These are phyloP conservation scores for Crypturellus tataupa DNA, from an alignment of 2,797 vertebrate species.

Conservation along the genomic window DNA sequence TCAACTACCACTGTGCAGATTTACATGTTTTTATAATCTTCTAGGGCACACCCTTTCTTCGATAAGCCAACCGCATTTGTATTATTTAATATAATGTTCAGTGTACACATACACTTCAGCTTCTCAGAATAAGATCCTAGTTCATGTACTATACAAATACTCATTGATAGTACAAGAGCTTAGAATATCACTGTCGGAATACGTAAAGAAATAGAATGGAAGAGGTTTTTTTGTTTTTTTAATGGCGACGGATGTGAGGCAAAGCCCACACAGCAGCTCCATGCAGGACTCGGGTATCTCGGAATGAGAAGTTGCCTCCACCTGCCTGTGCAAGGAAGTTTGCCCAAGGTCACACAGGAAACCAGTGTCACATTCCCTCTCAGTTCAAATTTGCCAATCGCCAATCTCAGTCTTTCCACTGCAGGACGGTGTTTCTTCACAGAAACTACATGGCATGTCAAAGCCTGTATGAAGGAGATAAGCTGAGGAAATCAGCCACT, in stretches of 20 bases:
- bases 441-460: not conserved
- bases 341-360: not conserved
- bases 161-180: not conserved
- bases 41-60: not conserved
- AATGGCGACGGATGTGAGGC: fast-evolving
- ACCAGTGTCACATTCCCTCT: not conserved
- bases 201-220: not conserved
- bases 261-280: not conserved
- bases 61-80: not conserved
- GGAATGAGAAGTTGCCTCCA: not conserved
- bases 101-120: not conserved
- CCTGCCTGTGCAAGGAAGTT: not conserved
- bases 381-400: not conserved
- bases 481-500: not conserved
- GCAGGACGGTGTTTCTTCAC: not conserved
- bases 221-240: not conserved
- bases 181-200: not conserved
- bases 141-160: not conserved
- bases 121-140: not conserved
- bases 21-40: not conserved
- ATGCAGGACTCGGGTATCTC: fast-evolving
- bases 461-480: not conserved
- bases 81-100: not conserved
- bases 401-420: not conserved
- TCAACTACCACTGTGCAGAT: not conserved